A percentile compares a stretch with the other conserved stretches of the same genome.
phyloP scores from a whole-genome alignment of 2,888 invertebrate genomes.

The Drosophila paranaensis region DNA sequence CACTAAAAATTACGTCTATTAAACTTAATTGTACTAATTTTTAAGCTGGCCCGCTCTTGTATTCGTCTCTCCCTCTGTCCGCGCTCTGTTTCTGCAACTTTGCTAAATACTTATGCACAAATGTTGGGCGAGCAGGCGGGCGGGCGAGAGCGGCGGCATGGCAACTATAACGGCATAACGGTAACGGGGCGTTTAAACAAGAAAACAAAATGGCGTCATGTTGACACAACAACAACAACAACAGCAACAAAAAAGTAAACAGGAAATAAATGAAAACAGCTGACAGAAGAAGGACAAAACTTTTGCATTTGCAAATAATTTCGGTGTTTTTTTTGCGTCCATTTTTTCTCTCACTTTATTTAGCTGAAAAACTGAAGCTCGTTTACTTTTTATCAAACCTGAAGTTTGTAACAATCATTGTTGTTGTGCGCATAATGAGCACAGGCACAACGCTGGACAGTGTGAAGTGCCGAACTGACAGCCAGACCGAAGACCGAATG shows the following conservation, averaged over 20 bases:
- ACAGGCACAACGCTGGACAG: neutral
- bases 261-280: constrained; percentile 25
- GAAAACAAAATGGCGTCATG: constrained; percentile 68
- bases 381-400: constrained; percentile 64
- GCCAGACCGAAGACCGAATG: neutral
- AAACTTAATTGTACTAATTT: constrained; percentile 77
- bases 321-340: neutral
- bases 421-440: constrained; percentile 21
- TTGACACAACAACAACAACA: constrained; percentile 45
- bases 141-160: constrained; percentile 6
- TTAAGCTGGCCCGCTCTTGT: constrained; percentile 34
- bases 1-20: constrained; percentile 74
- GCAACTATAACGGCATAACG: constrained; percentile 24
- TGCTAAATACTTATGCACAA: constrained; percentile 62
- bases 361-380: constrained; percentile 54
- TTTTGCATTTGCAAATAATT: constrained; percentile 39
- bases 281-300: constrained; percentile 39
- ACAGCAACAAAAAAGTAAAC: constrained; percentile 17
- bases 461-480: neutral
- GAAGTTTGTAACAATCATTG: constrained; percentile 45
- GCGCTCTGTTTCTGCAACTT: constrained; percentile 24
- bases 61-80: constrained; percentile 5
- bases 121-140: constrained; percentile 48
- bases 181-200: constrained; percentile 49
- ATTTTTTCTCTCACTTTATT: constrained; percentile 10